phyloP scores from a whole-genome alignment of 2,888 invertebrate species.

The Bedellia somnulentella region DNA sequence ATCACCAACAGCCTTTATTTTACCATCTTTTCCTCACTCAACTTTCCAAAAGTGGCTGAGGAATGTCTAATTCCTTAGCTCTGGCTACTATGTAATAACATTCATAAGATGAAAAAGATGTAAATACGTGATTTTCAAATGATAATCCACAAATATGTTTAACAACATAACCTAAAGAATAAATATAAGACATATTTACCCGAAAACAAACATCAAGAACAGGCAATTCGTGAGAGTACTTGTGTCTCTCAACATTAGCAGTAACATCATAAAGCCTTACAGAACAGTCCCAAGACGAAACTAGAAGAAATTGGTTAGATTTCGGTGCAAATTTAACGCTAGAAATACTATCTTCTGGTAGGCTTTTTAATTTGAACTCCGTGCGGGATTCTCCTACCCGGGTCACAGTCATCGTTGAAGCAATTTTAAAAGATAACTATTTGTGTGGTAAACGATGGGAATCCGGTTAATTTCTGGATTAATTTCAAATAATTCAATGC shows the following conservation, averaged over 20 bases:
- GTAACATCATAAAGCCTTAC: slow-evolving; percentile 93
- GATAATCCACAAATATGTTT: no score
- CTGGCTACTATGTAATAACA: no score
- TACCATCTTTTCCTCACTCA: no score
- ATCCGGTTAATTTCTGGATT: slow-evolving; percentile 10
- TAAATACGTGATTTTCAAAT: no score
- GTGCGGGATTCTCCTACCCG: slow-evolving; percentile 75
- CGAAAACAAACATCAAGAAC: slow-evolving; percentile 90
- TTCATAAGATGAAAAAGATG: no score
- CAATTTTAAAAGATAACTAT: slow-evolving; percentile 41
- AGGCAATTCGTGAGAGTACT: slow-evolving; percentile 85
- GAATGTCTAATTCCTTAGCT: no score
- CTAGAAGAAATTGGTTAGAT: slow-evolving; percentile 88
- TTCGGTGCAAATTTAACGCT: slow-evolving; percentile 95
- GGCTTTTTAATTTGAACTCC: slow-evolving; percentile 86
- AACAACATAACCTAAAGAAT: no score
- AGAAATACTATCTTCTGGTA: slow-evolving; percentile 92
- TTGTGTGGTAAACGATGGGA: slow-evolving; percentile 9
- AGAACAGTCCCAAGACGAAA: slow-evolving; percentile 96
- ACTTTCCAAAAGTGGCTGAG: no score
- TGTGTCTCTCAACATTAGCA: slow-evolving; percentile 82
- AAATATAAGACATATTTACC: no score
- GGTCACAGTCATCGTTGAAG: slow-evolving; percentile 60
- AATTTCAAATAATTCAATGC: slow-evolving; percentile 11
- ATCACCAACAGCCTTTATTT: no score